Evolutionary conservation across 2,888 invertebrate species (phyloP).

Genomic region (Tetragnatha montana): DNA sequence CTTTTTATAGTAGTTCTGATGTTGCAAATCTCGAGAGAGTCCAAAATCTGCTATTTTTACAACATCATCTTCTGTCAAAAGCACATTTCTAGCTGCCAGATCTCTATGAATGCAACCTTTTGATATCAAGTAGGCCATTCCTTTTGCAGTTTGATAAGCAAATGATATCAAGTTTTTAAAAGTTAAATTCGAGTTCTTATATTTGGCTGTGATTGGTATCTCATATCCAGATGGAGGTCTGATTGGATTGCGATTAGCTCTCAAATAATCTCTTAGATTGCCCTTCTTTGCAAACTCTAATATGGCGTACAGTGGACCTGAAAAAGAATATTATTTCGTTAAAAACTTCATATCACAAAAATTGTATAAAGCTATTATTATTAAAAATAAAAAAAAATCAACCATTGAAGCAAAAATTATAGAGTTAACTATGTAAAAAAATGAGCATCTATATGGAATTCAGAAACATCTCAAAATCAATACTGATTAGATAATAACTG

Average conservation of each 20-base stretch:
- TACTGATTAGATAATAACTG: neutral
- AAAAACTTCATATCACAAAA: neutral
- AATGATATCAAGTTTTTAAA: constrained; percentile 97
- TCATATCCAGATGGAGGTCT: constrained; percentile 80
- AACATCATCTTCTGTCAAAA: constrained; percentile 94
- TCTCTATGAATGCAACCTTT: constrained; percentile 97
- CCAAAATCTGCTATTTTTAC: constrained; percentile 99
- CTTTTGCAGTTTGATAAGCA: constrained; percentile 96
- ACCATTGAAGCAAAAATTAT: neutral
- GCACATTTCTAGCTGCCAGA: constrained; percentile 96
- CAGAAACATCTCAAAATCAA: neutral
- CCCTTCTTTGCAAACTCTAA: constrained; percentile 82
- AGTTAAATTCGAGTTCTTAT: constrained; percentile 80
- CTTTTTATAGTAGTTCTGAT: constrained; percentile 88
- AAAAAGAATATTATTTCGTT: neutral
- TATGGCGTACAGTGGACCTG: constrained; percentile 77
- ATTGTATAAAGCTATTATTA: neutral
- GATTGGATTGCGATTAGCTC: constrained; percentile 81
- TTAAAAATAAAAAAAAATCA: neutral
- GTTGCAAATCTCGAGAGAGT: constrained; percentile 94
- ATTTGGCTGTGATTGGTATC: constrained; percentile 81
- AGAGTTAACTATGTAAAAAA: neutral
- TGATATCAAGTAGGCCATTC: constrained; percentile 98
- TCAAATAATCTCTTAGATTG: constrained; percentile 95
- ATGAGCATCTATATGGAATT: neutral